Conservation (phyloP, 2,113 vertebrate species). For the Ranitomeya variabilis region DNA sequence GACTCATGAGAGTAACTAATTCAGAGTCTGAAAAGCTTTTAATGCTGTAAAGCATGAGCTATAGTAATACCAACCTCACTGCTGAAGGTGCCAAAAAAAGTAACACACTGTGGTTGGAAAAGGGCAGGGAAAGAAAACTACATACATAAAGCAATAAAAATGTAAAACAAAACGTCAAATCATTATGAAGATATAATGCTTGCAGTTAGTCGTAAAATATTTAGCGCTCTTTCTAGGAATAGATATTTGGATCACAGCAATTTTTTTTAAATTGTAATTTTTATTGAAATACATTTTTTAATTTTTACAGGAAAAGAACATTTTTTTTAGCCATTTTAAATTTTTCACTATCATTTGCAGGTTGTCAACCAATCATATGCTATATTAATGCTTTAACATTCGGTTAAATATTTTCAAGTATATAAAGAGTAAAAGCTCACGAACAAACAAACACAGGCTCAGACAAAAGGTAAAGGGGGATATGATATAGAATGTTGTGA, state of each 20-base stretch:
- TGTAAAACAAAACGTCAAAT: not conserved
- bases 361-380: too few relatives aligned
- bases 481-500: too few relatives aligned
- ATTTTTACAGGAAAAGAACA: too few relatives aligned
- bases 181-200: not conserved
- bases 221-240: not conserved
- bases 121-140: conserved; percentile 12
- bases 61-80: conserved; percentile 19
- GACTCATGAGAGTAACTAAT: conserved; percentile 30
- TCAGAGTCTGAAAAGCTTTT: not conserved
- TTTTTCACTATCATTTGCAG: too few relatives aligned
- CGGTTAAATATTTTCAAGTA: too few relatives aligned
- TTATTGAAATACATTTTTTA: too few relatives aligned
- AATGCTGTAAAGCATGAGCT: conserved; percentile 8
- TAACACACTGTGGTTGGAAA: not conserved
- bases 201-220: not conserved
- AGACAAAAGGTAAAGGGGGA: too few relatives aligned
- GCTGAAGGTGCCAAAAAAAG: conserved; percentile 14
- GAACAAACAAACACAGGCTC: too few relatives aligned
- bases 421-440: too few relatives aligned
- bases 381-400: too few relatives aligned
- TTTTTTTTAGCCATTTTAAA: too few relatives aligned
- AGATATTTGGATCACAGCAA: not conserved
- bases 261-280: not conserved
- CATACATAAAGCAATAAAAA: not conserved